Evolutionary conservation across 2,797 vertebrate genomes (phyloP).

Genomic region (Xerus rutilus): DNA sequence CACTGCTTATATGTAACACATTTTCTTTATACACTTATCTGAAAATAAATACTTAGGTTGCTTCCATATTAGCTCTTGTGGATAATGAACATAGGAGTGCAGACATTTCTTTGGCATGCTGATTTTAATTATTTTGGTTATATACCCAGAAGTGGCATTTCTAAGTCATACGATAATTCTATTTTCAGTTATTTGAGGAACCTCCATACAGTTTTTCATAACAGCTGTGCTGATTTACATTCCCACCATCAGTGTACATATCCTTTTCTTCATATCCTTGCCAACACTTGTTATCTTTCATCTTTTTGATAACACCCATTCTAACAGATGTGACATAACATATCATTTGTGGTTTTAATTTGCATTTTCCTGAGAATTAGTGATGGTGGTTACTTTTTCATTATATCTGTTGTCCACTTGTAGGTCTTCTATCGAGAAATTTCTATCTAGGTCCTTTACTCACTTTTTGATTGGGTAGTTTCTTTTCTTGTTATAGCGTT

Average conservation of each 20-base stretch:
- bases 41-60: background rate
- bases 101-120: background rate
- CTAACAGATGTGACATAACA: background rate
- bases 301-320: background rate
- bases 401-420: background rate
- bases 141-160: background rate
- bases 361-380: background rate
- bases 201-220: background rate
- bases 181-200: background rate
- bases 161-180: background rate
- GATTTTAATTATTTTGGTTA: background rate
- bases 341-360: background rate
- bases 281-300: background rate
- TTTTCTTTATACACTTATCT: background rate
- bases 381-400: background rate
- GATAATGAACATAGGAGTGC: background rate
- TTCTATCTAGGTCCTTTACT: background rate
- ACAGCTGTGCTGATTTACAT: background rate
- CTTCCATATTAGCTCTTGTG: background rate
- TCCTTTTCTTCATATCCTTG: background rate
- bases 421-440: background rate
- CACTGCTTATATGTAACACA: background rate
- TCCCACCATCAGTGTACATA: background rate
- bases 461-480: background rate
- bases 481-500: background rate